Conservation (phyloP, 2,888 invertebrate genomes). For the Anthrax anthrax region DNA sequence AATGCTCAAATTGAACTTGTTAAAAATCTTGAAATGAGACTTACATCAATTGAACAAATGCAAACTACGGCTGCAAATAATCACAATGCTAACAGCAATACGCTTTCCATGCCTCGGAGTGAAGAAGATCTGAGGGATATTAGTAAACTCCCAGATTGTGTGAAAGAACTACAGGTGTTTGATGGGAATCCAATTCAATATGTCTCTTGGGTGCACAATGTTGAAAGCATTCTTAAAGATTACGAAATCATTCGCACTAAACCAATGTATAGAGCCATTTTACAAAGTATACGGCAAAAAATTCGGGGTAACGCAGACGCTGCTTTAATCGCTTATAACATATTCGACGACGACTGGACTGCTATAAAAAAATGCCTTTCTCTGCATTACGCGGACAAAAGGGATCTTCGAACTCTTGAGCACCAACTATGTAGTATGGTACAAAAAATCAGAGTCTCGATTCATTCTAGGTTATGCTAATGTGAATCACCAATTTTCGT, state of each 20-base stretch:
- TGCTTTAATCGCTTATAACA: conserved; percentile 10
- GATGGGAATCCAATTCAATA: too few relatives aligned
- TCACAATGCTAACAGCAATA: too few relatives aligned
- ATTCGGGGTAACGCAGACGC: conserved; percentile 8
- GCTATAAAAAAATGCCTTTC: background rate
- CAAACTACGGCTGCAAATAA: too few relatives aligned
- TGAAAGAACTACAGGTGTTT: too few relatives aligned
- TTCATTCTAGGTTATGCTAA: conserved; percentile 7
- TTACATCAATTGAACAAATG: too few relatives aligned
- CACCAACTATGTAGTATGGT: background rate
- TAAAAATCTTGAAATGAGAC: too few relatives aligned
- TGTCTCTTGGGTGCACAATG: too few relatives aligned
- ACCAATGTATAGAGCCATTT: conserved; percentile 10
- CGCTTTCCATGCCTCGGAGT: too few relatives aligned
- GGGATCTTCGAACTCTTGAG: conserved; percentile 1
- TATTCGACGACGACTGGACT: background rate
- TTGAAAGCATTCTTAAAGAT: too few relatives aligned
- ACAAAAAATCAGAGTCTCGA: background rate
- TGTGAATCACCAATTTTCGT: conserved; percentile 6
- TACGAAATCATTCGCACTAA: conserved; percentile 6
- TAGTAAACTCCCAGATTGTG: too few relatives aligned
- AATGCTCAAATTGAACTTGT: too few relatives aligned
- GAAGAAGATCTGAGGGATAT: too few relatives aligned
- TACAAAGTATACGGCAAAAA: conserved; percentile 9
- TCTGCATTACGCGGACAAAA: conserved; percentile 4